Evolutionary conservation across 2,113 vertebrate genomes (phyloP), one percentile per base, ranked within the genome.

Genomic region (Melanerpes formicivorus): DNA sequence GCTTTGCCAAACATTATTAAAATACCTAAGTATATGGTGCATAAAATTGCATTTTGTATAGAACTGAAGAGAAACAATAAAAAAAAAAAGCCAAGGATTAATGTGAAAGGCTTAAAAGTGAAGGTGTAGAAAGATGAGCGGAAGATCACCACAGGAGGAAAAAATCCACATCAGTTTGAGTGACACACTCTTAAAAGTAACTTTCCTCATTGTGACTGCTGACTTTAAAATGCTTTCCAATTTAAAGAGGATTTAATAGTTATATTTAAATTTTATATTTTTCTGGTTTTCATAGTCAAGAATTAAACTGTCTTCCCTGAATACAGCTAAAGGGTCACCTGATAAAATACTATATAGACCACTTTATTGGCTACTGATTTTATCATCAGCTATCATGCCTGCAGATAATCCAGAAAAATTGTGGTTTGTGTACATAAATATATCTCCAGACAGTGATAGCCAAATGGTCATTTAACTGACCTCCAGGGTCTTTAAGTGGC

Each of bases 31-130:
- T 90, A 90, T 90, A 94, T 78, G 78, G n/a, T 87, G 79, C 91
- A 96, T 94, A 96, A 92, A 91, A 95, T 92, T 87, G 42, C 18
- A 50, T 91, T 93, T 94, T 82, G 44, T 71, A 30, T 32, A n/a
- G 21, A 81, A 87, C 6, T 71, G 40, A 73, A 78, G 40, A 80
- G 42, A 84, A 90, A 85, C 18, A 37, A 34, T n/a, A 34, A 34
- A 11, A 40, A 11, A 55, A 75, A 84, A 80, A 7, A 84, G 14
- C 4, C 18, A 77, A 88, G 19, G 11, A 83, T 6, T 81, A 75
- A 87, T 67, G 27, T 95, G 63, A 56, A 46, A 82, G 22, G 16
- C 48, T 73, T 86, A 58, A 63, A 90, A 52, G 10, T 77, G 16
- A 9, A 60, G 17, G 7, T 82, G 37, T 65, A 75, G 16, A 9